phyloP scores from a whole-genome alignment of 2,888 invertebrate species.

The Zygothrica quintamaculata region DNA sequence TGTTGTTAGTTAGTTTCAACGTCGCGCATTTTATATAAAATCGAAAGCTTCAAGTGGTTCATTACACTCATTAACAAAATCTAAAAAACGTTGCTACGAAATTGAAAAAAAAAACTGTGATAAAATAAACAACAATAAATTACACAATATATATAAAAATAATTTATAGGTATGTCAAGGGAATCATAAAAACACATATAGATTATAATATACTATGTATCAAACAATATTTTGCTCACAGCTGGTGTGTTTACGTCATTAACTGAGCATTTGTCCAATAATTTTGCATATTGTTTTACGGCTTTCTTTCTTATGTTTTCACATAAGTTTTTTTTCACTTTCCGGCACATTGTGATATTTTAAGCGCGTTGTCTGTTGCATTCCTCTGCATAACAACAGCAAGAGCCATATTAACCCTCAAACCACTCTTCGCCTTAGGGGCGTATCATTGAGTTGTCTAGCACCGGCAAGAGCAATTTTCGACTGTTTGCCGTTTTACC shows the following conservation, averaged over 20 bases:
- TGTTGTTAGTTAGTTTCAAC: not conserved
- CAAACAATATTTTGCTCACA: not conserved
- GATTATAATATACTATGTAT: not conserved
- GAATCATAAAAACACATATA: not conserved
- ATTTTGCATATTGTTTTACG: not conserved
- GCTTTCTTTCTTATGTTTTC: slow-evolving; percentile 6
- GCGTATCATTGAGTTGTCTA: slow-evolving; percentile 8
- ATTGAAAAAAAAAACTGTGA: slow-evolving; percentile 10
- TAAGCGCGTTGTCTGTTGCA: slow-evolving; percentile 11
- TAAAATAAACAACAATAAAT: slow-evolving; percentile 16
- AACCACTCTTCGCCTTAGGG: not conserved
- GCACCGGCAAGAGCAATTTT: not conserved
- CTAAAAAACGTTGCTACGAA: slow-evolving; percentile 1
- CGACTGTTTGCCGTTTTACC: not conserved
- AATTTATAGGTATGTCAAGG: slow-evolving; percentile 8
- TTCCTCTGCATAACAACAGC: not conserved
- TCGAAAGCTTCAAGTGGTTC: slow-evolving; percentile 61
- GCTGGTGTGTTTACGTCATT: slow-evolving; percentile 31
- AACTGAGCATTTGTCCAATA: slow-evolving; percentile 9
- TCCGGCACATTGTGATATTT: slow-evolving; percentile 25
- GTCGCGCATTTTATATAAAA: slow-evolving; percentile 51
- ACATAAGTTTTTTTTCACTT: slow-evolving; percentile 19
- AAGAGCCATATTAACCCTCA: slow-evolving; percentile 21
- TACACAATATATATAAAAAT: not conserved
- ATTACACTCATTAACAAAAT: not conserved